These are phyloP conservation scores for Heteromurus nitidus DNA, from an alignment of 2,888 invertebrate species.

Conservation along the genomic window DNA sequence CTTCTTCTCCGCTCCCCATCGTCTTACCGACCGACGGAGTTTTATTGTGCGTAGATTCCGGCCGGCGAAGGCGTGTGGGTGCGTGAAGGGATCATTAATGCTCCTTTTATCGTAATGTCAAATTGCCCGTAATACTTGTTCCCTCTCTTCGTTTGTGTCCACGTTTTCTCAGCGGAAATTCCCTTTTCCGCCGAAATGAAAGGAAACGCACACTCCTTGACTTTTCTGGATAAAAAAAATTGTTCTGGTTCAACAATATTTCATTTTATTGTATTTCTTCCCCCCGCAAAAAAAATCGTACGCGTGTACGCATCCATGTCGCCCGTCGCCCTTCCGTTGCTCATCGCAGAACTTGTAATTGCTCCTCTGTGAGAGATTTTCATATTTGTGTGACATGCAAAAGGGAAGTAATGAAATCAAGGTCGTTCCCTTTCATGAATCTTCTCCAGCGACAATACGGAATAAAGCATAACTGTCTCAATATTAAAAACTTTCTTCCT, in stretches of 20 bases:
- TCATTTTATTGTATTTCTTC: constrained; percentile 11
- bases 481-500: too few relatives aligned
- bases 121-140: constrained; percentile 29
- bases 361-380: constrained; percentile 12
- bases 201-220: not conserved
- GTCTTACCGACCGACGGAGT: too few relatives aligned
- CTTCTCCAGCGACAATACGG: too few relatives aligned
- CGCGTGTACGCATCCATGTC: too few relatives aligned
- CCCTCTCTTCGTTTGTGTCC: too few relatives aligned
- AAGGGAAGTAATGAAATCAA: constrained; percentile 32
- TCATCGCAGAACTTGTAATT: not conserved
- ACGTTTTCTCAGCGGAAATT: too few relatives aligned
- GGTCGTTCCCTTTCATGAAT: constrained; percentile 20
- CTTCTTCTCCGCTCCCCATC: not conserved
- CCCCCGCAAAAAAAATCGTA: not conserved
- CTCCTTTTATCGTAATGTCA: constrained; percentile 21
- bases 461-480: too few relatives aligned
- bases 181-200: too few relatives aligned
- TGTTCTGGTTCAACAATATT: not conserved
- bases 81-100: constrained; percentile 27
- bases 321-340: too few relatives aligned
- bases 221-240: not conserved
- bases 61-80: not conserved
- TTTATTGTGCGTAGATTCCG: too few relatives aligned
- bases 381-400: not conserved